phyloP scores from a whole-genome alignment of 2,888 invertebrate species.

The Boloria selene region DNA sequence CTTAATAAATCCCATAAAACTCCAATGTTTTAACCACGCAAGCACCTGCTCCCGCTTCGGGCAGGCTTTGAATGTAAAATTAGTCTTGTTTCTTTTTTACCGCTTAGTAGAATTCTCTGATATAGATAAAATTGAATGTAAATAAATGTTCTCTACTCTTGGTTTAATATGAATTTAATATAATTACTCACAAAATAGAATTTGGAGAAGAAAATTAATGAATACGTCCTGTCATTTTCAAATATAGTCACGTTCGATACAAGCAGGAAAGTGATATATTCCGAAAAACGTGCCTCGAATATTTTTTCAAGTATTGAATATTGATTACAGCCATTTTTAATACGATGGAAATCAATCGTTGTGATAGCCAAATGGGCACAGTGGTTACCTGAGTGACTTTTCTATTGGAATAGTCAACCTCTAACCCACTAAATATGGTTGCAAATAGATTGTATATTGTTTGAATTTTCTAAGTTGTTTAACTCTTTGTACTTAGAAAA shows the following conservation, averaged over 20 bases:
- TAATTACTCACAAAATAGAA: conserved; percentile 29
- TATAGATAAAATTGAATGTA: conserved; percentile 72
- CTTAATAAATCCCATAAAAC: conserved; percentile 81
- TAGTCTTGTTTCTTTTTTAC: conserved; percentile 80
- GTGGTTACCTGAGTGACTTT: neutral
- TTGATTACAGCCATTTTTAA: conserved; percentile 13
- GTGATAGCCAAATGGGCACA: neutral
- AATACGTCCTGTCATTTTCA: conserved; percentile 25
- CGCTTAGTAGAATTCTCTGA: conserved; percentile 72
- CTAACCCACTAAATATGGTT: neutral
- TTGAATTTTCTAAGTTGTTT: too few relatives aligned
- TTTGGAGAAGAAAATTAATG: conserved; percentile 32
- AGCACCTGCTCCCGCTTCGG: conserved; percentile 72
- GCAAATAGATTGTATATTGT: neutral
- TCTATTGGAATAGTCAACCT: neutral
- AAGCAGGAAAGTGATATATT: conserved; percentile 37
- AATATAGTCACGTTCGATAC: conserved; percentile 32
- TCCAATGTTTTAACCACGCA: conserved; percentile 77
- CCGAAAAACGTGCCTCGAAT: conserved; percentile 29
- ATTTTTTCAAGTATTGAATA: conserved; percentile 19
- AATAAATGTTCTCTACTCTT: conserved; percentile 65
- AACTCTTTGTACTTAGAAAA: too few relatives aligned
- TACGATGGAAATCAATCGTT: neutral
- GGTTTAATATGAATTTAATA: conserved; percentile 45
- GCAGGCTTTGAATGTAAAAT: conserved; percentile 79